phyloP scores from a whole-genome alignment of 2,888 invertebrate genomes.

The Allacma fusca region DNA sequence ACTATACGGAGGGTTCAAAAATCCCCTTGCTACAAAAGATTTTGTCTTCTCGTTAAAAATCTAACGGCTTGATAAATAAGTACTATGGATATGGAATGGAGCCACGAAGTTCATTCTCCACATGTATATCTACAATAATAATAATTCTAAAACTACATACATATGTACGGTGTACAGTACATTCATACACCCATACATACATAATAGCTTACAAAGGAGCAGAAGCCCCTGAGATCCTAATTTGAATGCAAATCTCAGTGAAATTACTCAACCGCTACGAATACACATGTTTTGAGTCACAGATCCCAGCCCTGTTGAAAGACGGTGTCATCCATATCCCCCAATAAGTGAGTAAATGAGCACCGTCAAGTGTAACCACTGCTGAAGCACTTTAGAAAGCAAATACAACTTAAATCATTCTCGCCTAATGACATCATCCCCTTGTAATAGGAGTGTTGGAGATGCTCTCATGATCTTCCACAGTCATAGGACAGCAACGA shows the following conservation, averaged over 20 bases:
- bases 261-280: slow-evolving; percentile 9
- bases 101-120: too few relatives aligned
- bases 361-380: background rate
- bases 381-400: background rate
- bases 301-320: background rate
- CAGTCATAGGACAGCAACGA: too few relatives aligned
- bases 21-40: background rate
- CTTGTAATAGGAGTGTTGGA: background rate
- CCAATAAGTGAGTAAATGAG: too few relatives aligned
- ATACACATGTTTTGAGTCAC: background rate
- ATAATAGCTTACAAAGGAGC: background rate
- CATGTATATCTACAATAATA: too few relatives aligned
- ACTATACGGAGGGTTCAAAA: background rate
- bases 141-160: too few relatives aligned
- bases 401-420: slow-evolving; percentile 13
- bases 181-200: too few relatives aligned
- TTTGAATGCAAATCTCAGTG: slow-evolving; percentile 6
- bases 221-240: background rate
- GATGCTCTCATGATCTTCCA: too few relatives aligned
- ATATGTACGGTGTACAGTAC: too few relatives aligned
- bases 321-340: too few relatives aligned
- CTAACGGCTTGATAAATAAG: too few relatives aligned
- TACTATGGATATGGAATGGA: too few relatives aligned
- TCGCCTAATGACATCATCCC: slow-evolving; percentile 11
- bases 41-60: background rate